Percentiles rank a stretch among this genome's conserved stretches.
phyloP scores from a whole-genome alignment of 2,888 invertebrate species.

The Drosophila formosana region DNA sequence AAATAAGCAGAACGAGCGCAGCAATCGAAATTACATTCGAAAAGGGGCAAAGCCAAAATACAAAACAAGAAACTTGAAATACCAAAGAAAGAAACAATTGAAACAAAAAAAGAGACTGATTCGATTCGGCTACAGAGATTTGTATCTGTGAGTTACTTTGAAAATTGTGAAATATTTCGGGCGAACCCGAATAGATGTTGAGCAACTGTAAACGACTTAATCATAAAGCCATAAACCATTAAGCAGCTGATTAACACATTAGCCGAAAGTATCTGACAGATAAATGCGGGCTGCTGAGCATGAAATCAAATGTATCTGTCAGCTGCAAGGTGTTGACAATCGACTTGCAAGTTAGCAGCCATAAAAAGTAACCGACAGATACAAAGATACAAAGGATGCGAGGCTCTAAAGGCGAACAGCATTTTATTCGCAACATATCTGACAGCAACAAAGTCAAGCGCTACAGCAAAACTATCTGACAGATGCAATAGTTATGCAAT shows the following conservation, averaged over 20 bases:
- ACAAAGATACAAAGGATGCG: neutral
- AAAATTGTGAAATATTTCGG: conserved; percentile 52
- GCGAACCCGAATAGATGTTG: conserved; percentile 45
- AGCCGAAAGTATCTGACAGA: conserved; percentile 33
- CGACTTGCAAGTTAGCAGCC: neutral
- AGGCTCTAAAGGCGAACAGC: neutral
- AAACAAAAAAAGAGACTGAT: neutral
- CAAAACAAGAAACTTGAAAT: conserved; percentile 37
- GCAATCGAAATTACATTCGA: conserved; percentile 54
- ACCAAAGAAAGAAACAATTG: conserved; percentile 30
- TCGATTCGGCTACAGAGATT: conserved; percentile 19
- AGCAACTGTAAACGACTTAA: conserved; percentile 53
- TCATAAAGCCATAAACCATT: conserved; percentile 40
- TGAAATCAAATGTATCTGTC: conserved; percentile 4
- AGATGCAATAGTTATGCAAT: neutral
- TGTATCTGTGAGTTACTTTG: conserved; percentile 27
- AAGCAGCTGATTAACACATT: conserved; percentile 35
- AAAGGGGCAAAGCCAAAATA: conserved; percentile 54
- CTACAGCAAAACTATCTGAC: conserved; percentile 24
- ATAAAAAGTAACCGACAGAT: conserved; percentile 26
- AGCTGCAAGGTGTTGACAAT: conserved; percentile 6
- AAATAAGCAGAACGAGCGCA: conserved; percentile 47
- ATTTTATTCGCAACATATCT: conserved; percentile 13
- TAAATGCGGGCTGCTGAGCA: neutral
- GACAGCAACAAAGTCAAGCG: neutral